phyloP scores from a whole-genome alignment of 2,797 vertebrate species.

The Eospalax fontanierii region DNA sequence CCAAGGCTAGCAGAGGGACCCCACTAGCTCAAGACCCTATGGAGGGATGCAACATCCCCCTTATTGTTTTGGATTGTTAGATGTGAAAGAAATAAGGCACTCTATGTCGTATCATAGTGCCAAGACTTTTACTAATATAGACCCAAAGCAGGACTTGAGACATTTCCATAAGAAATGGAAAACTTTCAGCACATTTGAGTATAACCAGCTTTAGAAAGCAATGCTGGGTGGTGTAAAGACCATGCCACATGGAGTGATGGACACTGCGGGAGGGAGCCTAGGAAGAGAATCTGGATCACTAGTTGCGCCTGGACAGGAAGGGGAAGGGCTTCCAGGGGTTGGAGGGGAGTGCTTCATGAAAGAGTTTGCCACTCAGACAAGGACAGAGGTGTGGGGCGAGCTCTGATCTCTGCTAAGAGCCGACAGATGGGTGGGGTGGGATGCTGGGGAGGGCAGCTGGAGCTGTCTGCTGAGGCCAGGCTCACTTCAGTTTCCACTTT shows the following conservation, averaged over 20 bases:
- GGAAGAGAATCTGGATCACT: no score
- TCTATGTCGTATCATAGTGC: background rate
- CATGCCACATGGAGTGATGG: rapidly evolving
- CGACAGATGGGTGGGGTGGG: no score
- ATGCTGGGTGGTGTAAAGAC: background rate
- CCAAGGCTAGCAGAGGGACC: background rate
- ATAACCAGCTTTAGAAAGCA: background rate
- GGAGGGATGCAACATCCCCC: background rate
- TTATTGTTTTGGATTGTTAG: background rate
- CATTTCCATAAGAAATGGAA: background rate
- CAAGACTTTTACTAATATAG: background rate
- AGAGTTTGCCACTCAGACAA: no score
- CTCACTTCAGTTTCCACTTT: background rate
- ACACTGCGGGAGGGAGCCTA: rapidly evolving
- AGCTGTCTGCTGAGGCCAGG: rapidly evolving
- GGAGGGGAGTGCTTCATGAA: rapidly evolving
- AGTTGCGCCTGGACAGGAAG: rapidly evolving
- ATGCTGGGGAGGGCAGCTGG: no score
- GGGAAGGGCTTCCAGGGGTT: background rate
- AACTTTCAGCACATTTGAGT: background rate
- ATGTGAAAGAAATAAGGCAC: background rate
- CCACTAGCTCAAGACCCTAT: rapidly evolving
- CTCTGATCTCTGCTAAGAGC: no score
- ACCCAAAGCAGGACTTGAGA: background rate
- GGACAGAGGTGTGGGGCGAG: no score